phyloP scores from a whole-genome alignment of 2,113 vertebrate genomes.

The Oreochromis tanganicae region DNA sequence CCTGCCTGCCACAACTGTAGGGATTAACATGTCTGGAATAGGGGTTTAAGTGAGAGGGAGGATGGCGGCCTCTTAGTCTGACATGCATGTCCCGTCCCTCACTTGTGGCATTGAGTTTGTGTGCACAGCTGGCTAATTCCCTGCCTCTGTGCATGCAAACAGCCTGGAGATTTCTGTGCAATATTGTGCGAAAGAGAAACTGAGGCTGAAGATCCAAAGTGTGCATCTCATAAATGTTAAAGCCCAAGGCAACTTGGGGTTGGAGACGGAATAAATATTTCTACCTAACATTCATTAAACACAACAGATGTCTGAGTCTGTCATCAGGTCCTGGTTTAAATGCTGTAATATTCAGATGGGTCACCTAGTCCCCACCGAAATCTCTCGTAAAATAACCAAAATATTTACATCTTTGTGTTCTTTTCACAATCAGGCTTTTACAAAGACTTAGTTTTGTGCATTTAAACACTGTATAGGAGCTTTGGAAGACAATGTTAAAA shows the following conservation, averaged over 20 bases:
- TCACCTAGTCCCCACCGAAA: neutral
- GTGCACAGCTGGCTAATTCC: slow-evolving; percentile 45
- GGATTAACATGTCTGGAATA: slow-evolving; percentile 61
- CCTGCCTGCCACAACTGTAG: slow-evolving; percentile 44
- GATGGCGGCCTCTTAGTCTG: slow-evolving; percentile 8
- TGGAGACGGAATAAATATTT: neutral
- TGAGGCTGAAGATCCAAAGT: neutral
- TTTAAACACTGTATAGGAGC: neutral
- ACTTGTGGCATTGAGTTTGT: slow-evolving; percentile 29
- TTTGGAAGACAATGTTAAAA: neutral
- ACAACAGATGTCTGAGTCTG: neutral
- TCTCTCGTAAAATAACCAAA: neutral
- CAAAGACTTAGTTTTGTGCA: neutral
- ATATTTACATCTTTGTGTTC: neutral
- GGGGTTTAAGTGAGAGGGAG: slow-evolving; percentile 28
- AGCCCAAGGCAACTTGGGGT: neutral
- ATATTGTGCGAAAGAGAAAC: neutral
- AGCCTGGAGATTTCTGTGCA: neutral
- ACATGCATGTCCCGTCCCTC: slow-evolving; percentile 20
- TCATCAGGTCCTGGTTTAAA: neutral
- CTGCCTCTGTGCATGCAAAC: neutral
- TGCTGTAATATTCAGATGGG: neutral
- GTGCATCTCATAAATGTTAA: neutral
- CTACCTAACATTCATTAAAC: neutral
- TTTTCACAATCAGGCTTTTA: neutral